These are phyloP conservation scores for Nowickia ferox DNA, from an alignment of 2,888 invertebrate genomes.

Conservation along the genomic window DNA sequence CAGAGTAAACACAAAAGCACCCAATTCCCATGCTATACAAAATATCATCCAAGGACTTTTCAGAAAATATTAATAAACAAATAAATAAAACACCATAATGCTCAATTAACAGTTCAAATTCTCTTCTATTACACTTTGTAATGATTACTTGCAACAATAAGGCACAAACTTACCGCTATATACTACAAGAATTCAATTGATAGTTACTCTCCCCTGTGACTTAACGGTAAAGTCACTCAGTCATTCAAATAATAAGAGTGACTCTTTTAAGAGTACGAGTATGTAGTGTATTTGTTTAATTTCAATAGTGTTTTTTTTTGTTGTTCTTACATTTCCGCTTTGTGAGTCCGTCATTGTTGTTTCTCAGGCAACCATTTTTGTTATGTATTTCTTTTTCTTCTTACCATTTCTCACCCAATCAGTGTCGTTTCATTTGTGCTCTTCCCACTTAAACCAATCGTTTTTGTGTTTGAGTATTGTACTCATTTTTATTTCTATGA, in stretches of 20 bases:
- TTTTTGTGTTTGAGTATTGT: constrained; percentile 35
- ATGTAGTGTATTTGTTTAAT: background rate
- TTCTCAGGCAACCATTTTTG: constrained; percentile 62
- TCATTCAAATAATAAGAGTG: constrained; percentile 24
- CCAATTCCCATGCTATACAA: background rate
- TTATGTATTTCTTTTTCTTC: background rate
- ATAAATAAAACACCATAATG: constrained; percentile 9
- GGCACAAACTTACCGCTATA: background rate
- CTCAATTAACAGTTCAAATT: constrained; percentile 18
- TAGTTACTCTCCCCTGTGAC: constrained; percentile 25
- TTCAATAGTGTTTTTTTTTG: background rate
- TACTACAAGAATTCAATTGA: constrained; percentile 17
- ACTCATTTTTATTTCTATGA: constrained; percentile 24
- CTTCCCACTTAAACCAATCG: constrained; percentile 53
- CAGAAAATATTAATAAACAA: constrained; percentile 27
- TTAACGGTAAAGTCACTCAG: constrained; percentile 43
- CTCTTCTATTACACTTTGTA: constrained; percentile 41
- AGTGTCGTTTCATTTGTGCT: constrained; percentile 17
- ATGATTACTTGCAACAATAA: constrained; percentile 12
- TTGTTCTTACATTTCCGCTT: background rate
- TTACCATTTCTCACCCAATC: constrained; percentile 55
- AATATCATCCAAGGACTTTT: constrained; percentile 49
- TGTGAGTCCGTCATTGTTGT: constrained; percentile 28
- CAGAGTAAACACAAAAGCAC: constrained; percentile 26
- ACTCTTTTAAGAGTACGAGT: background rate